Evolutionary conservation across 2,113 vertebrate genomes (phyloP).

Genomic region (Zapus hudsonius): DNA sequence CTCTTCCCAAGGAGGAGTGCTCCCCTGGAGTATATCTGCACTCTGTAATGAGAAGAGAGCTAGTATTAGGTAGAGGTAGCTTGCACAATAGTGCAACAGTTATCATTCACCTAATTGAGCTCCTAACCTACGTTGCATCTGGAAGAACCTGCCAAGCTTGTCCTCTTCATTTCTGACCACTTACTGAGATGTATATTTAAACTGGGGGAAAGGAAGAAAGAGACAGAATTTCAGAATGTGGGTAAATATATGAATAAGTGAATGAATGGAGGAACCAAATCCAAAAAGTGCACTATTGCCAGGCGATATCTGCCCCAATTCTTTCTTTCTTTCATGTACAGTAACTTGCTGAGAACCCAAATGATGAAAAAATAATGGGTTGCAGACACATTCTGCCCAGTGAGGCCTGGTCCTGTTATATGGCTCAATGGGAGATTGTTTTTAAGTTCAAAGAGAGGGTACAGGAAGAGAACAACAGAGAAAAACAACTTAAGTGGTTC

Average conservation of each 20-base stretch:
- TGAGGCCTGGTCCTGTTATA: not conserved
- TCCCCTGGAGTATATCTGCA: not conserved
- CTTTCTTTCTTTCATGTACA: constrained; percentile 15
- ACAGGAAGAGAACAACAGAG: constrained; percentile 1
- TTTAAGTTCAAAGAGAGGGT: not conserved
- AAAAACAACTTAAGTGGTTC: not conserved
- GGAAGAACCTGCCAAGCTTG: constrained; percentile 12
- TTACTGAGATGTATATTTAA: not conserved
- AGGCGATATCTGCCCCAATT: not conserved
- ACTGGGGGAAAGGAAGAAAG: not conserved
- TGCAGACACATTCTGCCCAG: not conserved
- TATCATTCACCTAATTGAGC: not conserved
- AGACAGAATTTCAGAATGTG: not conserved
- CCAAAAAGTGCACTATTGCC: not conserved
- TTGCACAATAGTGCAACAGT: not conserved
- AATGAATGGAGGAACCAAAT: not conserved
- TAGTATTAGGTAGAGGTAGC: not conserved
- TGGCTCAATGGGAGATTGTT: not conserved
- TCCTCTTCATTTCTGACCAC: constrained; percentile 42
- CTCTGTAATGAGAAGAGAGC: not conserved
- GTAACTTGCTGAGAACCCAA: not conserved
- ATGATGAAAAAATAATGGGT: not conserved
- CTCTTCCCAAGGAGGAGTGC: not conserved
- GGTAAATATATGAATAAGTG: too few species aligned
- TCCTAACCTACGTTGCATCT: not conserved